phyloP scores from a whole-genome alignment of 2,888 invertebrate species.

The Cephus runcator region DNA sequence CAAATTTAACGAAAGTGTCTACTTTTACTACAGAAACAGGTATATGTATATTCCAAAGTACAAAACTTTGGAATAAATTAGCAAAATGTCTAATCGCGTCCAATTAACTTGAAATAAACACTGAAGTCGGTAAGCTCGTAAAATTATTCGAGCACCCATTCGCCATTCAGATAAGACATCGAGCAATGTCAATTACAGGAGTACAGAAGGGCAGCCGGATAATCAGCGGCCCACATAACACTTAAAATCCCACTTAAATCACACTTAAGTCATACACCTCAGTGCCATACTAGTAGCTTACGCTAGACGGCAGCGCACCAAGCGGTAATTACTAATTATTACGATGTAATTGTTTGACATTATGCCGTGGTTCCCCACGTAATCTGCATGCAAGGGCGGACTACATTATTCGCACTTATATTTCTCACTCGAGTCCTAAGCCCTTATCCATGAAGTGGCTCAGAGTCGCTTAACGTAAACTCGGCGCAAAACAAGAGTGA shows the following conservation, averaged over 20 bases:
- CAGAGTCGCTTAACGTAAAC: background rate
- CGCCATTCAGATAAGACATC: slow-evolving; percentile 43
- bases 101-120: background rate
- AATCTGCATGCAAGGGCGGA: slow-evolving; percentile 53
- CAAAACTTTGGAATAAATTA: background rate
- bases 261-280: slow-evolving; percentile 26
- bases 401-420: slow-evolving; percentile 55
- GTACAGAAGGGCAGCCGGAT: slow-evolving; percentile 26
- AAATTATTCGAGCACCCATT: slow-evolving; percentile 1
- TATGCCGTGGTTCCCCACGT: slow-evolving; percentile 40
- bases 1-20: background rate
- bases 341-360: slow-evolving; percentile 56
- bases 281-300: slow-evolving; percentile 7
- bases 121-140: background rate
- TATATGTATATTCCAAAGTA: background rate
- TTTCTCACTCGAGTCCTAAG: slow-evolving; percentile 17
- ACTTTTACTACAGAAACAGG: background rate
- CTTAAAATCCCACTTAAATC: slow-evolving; percentile 43
- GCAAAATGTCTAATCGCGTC: background rate
- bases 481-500: background rate
- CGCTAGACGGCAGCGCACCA: slow-evolving; percentile 6
- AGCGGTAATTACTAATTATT: slow-evolving; percentile 46
- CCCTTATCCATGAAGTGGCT: background rate
- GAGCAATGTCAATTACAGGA: slow-evolving; percentile 46
- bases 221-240: slow-evolving; percentile 53